phyloP scores from a whole-genome alignment of 2,888 invertebrate genomes.

The Metallyticus violacea region DNA sequence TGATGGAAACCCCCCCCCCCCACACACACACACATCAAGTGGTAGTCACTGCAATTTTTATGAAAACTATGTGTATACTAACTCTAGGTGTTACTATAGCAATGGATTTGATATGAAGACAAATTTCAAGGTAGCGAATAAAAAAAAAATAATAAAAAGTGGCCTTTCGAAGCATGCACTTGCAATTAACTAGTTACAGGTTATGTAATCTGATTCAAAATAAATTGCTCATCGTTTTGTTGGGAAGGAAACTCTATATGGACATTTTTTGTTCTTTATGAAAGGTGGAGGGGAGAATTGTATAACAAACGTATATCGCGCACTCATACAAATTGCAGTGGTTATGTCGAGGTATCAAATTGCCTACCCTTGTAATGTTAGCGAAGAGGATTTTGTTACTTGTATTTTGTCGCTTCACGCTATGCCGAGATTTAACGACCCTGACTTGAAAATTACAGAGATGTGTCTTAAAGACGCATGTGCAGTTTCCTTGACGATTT shows the following conservation, averaged over 20 bases:
- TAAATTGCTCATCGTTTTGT: background rate
- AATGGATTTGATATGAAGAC: too few relatives aligned
- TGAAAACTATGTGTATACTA: too few relatives aligned
- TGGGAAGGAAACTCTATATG: background rate
- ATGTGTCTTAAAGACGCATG: background rate
- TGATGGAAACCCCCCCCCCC: too few relatives aligned
- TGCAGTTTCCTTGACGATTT: background rate
- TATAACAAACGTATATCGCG: background rate
- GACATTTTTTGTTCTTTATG: background rate
- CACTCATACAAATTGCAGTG: background rate
- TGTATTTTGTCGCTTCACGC: background rate
- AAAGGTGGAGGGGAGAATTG: background rate
- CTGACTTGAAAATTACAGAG: background rate
- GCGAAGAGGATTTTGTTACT: background rate
- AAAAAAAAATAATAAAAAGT: background rate
- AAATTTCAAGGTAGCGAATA: background rate
- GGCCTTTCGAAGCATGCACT: background rate
- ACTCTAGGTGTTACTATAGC: too few relatives aligned
- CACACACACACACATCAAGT: too few relatives aligned
- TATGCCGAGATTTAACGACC: background rate
- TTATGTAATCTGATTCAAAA: background rate
- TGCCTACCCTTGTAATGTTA: background rate
- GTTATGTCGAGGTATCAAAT: background rate
- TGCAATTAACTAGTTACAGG: background rate
- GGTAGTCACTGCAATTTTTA: too few relatives aligned